phyloP scores from a whole-genome alignment of 2,888 invertebrate genomes.

The Himalopsyche kuldschensis region DNA sequence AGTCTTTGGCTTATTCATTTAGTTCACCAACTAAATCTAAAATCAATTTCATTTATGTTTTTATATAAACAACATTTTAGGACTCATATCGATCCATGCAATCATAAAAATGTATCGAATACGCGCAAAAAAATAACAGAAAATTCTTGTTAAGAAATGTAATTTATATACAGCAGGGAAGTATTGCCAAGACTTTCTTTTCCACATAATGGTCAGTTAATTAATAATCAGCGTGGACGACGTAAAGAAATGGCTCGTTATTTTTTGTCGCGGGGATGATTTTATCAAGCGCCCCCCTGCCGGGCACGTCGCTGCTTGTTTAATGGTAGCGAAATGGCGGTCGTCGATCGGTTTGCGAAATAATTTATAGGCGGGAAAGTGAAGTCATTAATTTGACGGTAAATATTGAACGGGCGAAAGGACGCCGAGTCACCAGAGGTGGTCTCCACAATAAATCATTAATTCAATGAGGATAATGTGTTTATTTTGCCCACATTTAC shows the following conservation, averaged over 20 bases:
- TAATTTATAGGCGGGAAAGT: background rate
- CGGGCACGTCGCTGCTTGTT: background rate
- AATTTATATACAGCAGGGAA: too few species aligned
- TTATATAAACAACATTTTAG: too few species aligned
- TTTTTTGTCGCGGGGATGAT: too few species aligned
- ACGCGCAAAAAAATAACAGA: too few species aligned
- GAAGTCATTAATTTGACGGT: conserved; percentile 1
- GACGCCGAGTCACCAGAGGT: conserved; percentile 21
- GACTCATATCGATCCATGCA: too few species aligned
- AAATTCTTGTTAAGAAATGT: too few species aligned
- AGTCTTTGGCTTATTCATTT: too few species aligned
- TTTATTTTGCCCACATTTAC: background rate
- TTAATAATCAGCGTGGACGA: too few species aligned
- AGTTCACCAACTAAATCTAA: too few species aligned
- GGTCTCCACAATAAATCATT: conserved; percentile 31
- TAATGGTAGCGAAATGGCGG: conserved; percentile 1
- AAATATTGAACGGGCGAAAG: conserved; percentile 6
- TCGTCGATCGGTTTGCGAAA: background rate
- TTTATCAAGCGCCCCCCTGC: background rate
- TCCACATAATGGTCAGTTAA: background rate
- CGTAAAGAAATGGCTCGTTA: too few species aligned
- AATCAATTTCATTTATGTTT: too few species aligned
- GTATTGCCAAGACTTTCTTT: background rate
- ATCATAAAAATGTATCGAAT: too few species aligned
- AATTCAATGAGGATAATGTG: conserved; percentile 8